Evolutionary conservation across 1,140 invertebrate genomes (phyloP).

Genomic region (Hyles vespertilio): DNA sequence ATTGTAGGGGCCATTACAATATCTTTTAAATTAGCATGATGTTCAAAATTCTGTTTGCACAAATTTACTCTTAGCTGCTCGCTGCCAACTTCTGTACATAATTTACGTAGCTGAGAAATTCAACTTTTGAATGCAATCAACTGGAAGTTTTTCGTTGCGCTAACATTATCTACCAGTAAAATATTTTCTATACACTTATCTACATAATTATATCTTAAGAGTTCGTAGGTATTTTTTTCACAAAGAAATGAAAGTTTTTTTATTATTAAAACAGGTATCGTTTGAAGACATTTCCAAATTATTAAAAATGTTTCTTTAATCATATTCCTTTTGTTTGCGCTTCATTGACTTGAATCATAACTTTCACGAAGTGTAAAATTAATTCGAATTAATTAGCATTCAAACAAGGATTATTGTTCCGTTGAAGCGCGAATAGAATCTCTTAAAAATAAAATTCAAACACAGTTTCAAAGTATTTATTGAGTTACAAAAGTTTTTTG

Average conservation of each 20-base stretch:
- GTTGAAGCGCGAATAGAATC: slow-evolving; percentile 43
- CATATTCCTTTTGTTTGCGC: too few species aligned
- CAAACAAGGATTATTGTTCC: slow-evolving; percentile 59
- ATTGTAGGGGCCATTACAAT: slow-evolving; percentile 8
- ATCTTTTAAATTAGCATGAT: slow-evolving; percentile 20
- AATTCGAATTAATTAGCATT: slow-evolving; percentile 63
- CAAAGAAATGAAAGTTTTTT: too few species aligned
- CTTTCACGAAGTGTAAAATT: slow-evolving; percentile 43
- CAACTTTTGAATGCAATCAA: slow-evolving; percentile 31
- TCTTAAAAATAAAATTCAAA: slow-evolving; percentile 39
- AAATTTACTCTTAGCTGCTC: slow-evolving; percentile 16
- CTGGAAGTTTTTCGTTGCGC: slow-evolving; percentile 16
- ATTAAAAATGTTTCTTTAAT: too few species aligned
- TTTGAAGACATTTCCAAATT: too few species aligned
- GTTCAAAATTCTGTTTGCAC: slow-evolving; percentile 24
- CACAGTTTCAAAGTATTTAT: slow-evolving; percentile 39
- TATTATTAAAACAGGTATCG: too few species aligned
- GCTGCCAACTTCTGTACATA: slow-evolving; percentile 18
- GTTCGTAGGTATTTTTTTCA: too few species aligned
- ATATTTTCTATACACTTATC: not conserved
- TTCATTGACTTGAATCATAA: slow-evolving; percentile 30
- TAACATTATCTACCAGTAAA: slow-evolving; percentile 1
- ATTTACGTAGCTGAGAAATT: slow-evolving; percentile 17
- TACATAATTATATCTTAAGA: too few species aligned
- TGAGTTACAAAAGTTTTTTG: slow-evolving; percentile 37